Conservation (phyloP, 2,113 vertebrate species). For the Todiramphus chloris region DNA sequence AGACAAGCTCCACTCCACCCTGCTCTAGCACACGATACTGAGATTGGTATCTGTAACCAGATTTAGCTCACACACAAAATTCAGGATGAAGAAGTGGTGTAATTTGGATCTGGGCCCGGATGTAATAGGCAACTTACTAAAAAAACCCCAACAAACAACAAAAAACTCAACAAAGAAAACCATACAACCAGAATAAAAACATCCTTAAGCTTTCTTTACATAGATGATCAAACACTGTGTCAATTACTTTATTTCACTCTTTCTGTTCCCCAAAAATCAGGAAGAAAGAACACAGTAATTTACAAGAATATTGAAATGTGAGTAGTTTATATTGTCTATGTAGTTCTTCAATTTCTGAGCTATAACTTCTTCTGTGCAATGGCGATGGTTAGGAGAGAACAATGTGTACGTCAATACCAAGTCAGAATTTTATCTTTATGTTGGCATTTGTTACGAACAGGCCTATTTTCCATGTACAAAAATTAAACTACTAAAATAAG, state of each 20-base stretch:
- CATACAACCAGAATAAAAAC: background rate
- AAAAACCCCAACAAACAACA: background rate
- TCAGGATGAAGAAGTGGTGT: background rate
- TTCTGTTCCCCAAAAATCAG: background rate
- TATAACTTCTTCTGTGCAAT: background rate
- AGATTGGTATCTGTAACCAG: conserved; percentile 30
- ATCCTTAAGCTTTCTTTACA: background rate
- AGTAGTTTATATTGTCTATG: background rate
- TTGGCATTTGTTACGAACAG: background rate
- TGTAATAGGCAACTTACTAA: background rate
- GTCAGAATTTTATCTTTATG: background rate
- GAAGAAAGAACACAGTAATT: background rate
- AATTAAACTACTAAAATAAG: background rate
- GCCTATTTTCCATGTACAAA: background rate
- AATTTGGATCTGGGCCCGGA: conserved; percentile 3
- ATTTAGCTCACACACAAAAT: background rate
- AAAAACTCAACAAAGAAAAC: background rate
- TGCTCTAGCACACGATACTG: background rate
- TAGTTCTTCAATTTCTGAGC: background rate
- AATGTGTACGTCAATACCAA: background rate
- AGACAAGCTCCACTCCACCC: background rate
- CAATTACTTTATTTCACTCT: background rate
- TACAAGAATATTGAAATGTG: background rate
- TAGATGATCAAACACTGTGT: background rate
- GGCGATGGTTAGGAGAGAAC: background rate